These are phyloP conservation scores for Noctuana brunneofusca DNA, from an alignment of 2,888 invertebrate species.

Conservation along the genomic window DNA sequence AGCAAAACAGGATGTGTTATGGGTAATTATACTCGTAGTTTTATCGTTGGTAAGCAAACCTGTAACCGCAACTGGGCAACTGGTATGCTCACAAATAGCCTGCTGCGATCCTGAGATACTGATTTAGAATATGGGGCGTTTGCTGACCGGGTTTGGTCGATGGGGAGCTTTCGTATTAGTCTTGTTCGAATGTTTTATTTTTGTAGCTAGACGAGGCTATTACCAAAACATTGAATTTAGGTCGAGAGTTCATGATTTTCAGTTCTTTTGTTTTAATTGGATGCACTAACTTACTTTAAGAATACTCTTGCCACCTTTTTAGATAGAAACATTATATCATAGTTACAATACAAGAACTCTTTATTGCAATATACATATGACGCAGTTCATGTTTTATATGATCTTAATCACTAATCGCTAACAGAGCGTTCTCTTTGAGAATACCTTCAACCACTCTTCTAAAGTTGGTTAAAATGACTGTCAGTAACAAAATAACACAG, in stretches of 20 bases:
- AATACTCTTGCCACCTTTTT: neutral
- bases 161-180: neutral
- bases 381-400: too few species aligned
- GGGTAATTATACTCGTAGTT: neutral
- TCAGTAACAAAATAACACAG: too few species aligned
- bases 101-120: neutral
- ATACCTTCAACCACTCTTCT: too few species aligned
- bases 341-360: too few species aligned
- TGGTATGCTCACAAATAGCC: neutral
- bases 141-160: neutral
- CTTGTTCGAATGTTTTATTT: neutral
- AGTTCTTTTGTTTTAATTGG: too few species aligned
- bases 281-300: neutral
- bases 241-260: neutral
- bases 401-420: too few species aligned
- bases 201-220: neutral
- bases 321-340: neutral
- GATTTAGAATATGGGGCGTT: neutral
- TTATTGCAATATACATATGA: too few species aligned
- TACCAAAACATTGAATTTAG: neutral
- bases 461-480: too few species aligned
- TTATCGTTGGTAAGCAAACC: neutral
- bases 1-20: too few species aligned
- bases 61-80: neutral
- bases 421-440: too few species aligned